Percentiles rank a stretch among this genome's conserved stretches.
Conservation (phyloP, 2,797 vertebrate genomes). For the Macropodus opercularis region DNA sequence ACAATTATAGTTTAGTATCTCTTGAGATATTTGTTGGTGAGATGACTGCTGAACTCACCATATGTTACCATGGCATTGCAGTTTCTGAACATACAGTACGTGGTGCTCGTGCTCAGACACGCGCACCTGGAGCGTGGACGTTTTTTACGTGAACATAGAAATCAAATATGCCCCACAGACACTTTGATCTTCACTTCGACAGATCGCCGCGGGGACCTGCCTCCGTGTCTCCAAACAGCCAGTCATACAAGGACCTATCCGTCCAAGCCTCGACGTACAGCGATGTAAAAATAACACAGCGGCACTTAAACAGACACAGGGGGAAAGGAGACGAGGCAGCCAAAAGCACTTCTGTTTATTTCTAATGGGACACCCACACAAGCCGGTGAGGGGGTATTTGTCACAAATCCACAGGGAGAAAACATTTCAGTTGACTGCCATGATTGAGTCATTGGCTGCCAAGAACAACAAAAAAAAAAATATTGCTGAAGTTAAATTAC, state of each 20-base stretch:
- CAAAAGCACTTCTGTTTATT: conserved; percentile 71
- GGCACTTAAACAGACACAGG: conserved; percentile 70
- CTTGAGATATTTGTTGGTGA: conserved; percentile 31
- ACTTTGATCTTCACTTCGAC: conserved; percentile 55
- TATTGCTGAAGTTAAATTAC: conserved; percentile 33
- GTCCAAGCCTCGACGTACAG: conserved; percentile 65
- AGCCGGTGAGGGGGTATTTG: conserved; percentile 49
- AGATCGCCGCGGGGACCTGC: conserved; percentile 67
- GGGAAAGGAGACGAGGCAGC: conserved; percentile 63
- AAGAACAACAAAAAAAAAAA: conserved; percentile 34
- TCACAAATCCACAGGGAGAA: conserved; percentile 59
- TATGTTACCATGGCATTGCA: conserved; percentile 39
- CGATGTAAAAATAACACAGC: conserved; percentile 73
- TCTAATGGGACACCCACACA: conserved; percentile 68
- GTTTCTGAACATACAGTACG: conserved; percentile 28
- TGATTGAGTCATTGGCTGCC: conserved; percentile 53
- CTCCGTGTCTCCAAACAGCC: conserved; percentile 55
- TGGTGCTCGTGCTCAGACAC: not conserved
- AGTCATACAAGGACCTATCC: conserved; percentile 60
- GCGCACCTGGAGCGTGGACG: conserved; percentile 10
- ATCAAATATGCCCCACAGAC: conserved; percentile 17
- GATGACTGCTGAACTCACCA: conserved; percentile 34
- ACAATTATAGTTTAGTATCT: conserved; percentile 25
- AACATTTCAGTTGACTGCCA: conserved; percentile 50
- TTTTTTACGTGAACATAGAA: conserved; percentile 4